Percentiles rank a stretch among this genome's conserved stretches.
These are phyloP conservation scores for Conistra vaccinii DNA, from an alignment of 2,888 invertebrate genomes.

Conservation along the genomic window DNA sequence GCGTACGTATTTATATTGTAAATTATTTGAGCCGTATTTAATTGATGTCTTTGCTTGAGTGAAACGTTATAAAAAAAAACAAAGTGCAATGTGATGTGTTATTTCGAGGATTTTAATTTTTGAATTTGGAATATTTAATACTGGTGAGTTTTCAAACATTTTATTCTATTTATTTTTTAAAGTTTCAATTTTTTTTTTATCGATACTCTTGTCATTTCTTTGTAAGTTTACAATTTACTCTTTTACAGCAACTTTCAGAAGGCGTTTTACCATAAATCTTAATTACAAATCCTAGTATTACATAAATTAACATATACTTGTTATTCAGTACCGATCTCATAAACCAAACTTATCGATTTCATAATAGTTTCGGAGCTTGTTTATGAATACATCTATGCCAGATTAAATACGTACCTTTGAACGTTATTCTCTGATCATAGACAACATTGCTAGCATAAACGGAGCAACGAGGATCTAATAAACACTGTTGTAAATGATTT, in stretches of 20 bases:
- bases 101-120: slow-evolving; percentile 39
- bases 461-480: background rate
- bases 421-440: slow-evolving; percentile 25
- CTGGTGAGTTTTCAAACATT: slow-evolving; percentile 55
- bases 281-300: slow-evolving; percentile 14
- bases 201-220: background rate
- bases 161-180: background rate
- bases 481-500: background rate
- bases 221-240: background rate
- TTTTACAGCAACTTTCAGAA: background rate
- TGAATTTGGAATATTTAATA: slow-evolving; percentile 59
- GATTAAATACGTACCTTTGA: slow-evolving; percentile 24
- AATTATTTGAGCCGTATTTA: slow-evolving; percentile 57
- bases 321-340: slow-evolving; percentile 23
- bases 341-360: slow-evolving; percentile 47
- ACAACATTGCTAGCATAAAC: slow-evolving; percentile 9
- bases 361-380: slow-evolving; percentile 41
- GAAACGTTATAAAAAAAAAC: slow-evolving; percentile 53
- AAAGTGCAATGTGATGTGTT: slow-evolving; percentile 64
- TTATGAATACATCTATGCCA: slow-evolving; percentile 28
- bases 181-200: background rate
- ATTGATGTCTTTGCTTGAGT: slow-evolving; percentile 56
- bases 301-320: slow-evolving; percentile 45
- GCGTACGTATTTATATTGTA: slow-evolving; percentile 61
- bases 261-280: slow-evolving; percentile 13